Evolutionary conservation across 2,888 invertebrate genomes (phyloP), one percentile per base, ranked within the genome.

Genomic region (Helicoverpa assulta): DNA sequence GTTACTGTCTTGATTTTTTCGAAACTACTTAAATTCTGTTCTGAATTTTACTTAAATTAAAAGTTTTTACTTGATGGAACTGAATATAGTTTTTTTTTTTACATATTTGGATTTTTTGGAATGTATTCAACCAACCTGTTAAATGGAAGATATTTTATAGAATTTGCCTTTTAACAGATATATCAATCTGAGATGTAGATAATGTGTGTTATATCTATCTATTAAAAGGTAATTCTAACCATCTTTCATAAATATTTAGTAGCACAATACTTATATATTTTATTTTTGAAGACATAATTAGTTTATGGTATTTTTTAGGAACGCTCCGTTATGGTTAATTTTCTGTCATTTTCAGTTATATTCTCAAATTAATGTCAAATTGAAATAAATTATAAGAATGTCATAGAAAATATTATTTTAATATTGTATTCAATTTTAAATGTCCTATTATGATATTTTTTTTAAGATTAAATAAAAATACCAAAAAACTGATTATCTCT

Each of bases 271-370:
- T 55, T 33, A 40, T 58, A 58, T 58, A 57, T 19, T 33, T 14
- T 65, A 26, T 70, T 55, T 51, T 47, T 47, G 14, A 61, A 59
- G 69, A 79, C 53, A 76, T 70, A 65, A 76, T 62, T 76, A 79
- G 65, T 75, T 60, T 0, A 18, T 67, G 53, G 59, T 37, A 37
- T 19, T 53, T 62, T 37, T 37, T 37, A 16, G 50, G 53, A 58
- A 50, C 50, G 12, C n/a, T 50, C 50, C 19, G 70, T 60, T 0
- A 18, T 67, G 51, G 59, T 37, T 21, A 26, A 37, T 19, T 53
- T 62, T 37, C 1, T 37, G 29, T 14, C 1, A 0, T 29, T 0
- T 29, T 0, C 1, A 33, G 0, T 33, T 33, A 7, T 0, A 37
- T 29, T 59, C 1, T 8, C 5, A 56, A 60, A 75, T 53, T 37